Evolutionary conservation across 2,797 vertebrate species (phyloP).

Genomic region (Gobio occitaniae): DNA sequence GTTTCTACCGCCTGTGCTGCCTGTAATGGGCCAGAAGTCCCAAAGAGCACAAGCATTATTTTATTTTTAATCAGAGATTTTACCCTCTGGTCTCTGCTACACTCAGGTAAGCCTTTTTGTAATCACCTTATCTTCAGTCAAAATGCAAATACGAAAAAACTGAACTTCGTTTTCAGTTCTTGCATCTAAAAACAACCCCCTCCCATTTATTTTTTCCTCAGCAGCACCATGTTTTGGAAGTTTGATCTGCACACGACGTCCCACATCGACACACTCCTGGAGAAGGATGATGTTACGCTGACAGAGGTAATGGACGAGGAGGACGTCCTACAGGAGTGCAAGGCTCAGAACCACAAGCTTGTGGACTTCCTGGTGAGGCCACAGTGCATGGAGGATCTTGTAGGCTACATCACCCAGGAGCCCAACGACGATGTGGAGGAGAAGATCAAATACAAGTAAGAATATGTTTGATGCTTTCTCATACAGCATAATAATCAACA

Average conservation of each 20-base stretch:
- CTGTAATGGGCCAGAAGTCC: slow-evolving; percentile 96
- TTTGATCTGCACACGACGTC: slow-evolving; percentile 99
- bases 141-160: not conserved
- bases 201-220: slow-evolving; percentile 58
- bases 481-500: too few species aligned
- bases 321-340: slow-evolving; percentile 97
- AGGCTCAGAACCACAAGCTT: slow-evolving; percentile 98
- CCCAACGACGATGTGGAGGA: slow-evolving; percentile 94
- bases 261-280: slow-evolving; percentile 97
- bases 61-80: slow-evolving; percentile 80
- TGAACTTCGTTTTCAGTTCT: not conserved
- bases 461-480: not conserved
- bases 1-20: slow-evolving; percentile 79
- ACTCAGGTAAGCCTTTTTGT: slow-evolving; percentile 64
- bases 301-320: slow-evolving; percentile 98
- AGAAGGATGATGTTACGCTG: slow-evolving; percentile 96
- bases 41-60: slow-evolving; percentile 82
- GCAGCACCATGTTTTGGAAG: slow-evolving; percentile 99
- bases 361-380: slow-evolving; percentile 95
- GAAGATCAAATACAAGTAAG: slow-evolving; percentile 98
- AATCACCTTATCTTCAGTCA: not conserved
- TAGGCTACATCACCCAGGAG: slow-evolving; percentile 96
- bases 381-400: slow-evolving; percentile 95
- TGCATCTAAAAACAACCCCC: not conserved
- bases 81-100: slow-evolving; percentile 72